Evolutionary conservation across 2,888 invertebrate species (phyloP).

Genomic region (Pachycephus smyrnensis): DNA sequence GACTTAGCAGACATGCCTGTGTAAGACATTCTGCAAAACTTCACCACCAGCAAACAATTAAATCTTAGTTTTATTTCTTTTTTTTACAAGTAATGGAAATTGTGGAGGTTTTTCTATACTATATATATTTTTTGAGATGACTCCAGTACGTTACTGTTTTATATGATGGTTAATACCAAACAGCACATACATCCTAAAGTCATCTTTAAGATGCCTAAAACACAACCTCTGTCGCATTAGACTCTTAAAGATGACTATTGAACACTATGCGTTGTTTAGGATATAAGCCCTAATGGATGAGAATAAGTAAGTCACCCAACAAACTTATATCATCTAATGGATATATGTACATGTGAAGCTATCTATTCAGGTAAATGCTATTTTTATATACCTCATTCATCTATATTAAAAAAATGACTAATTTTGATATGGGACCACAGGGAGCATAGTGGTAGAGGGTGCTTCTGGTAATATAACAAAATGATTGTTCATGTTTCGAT

Average conservation of each 20-base stretch:
- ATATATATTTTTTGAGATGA: background rate
- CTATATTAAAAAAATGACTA: background rate
- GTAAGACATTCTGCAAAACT: background rate
- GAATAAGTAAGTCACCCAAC: background rate
- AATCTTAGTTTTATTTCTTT: background rate
- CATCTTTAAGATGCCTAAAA: background rate
- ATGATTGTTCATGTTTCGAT: background rate
- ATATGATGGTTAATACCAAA: background rate
- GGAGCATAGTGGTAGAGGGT: background rate
- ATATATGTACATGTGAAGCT: background rate
- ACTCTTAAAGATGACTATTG: background rate
- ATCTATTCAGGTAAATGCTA: background rate
- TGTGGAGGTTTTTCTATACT: background rate
- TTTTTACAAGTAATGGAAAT: background rate
- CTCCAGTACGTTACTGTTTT: background rate
- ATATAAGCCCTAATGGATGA: background rate
- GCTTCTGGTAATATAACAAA: background rate
- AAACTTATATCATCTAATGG: background rate
- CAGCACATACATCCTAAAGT: background rate
- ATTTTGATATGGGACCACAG: background rate
- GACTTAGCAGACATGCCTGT: background rate
- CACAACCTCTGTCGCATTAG: background rate
- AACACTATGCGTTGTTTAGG: background rate
- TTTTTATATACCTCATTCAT: background rate
- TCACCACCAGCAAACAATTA: background rate